Percentiles rank a stretch among this genome's conserved stretches.
Evolutionary conservation across 2,113 vertebrate genomes (phyloP).

Genomic region (Phoxinus phoxinus): DNA sequence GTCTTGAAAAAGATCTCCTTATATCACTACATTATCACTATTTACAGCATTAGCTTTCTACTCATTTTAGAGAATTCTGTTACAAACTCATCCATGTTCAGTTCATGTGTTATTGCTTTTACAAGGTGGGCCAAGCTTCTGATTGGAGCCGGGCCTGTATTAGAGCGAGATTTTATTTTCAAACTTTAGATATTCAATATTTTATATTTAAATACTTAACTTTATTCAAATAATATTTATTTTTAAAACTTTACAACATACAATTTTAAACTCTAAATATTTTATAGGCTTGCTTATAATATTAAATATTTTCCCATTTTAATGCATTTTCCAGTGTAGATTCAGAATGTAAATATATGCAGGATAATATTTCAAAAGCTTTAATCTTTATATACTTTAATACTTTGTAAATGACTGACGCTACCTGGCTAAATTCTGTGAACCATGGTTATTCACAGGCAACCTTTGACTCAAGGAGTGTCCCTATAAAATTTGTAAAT

Average conservation of each 20-base stretch:
- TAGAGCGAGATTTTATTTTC: not conserved
- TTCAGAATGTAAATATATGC: not conserved
- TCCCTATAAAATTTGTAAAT: not conserved
- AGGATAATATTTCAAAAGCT: not conserved
- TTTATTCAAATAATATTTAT: not conserved
- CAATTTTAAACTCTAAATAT: not conserved
- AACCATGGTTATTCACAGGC: not conserved
- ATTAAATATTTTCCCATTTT: not conserved
- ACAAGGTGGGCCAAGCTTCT: too few relatives aligned
- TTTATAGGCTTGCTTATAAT: not conserved
- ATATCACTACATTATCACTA: too few relatives aligned
- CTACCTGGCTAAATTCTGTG: not conserved
- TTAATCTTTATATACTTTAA: not conserved
- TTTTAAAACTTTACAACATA: not conserved
- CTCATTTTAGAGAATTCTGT: too few relatives aligned
- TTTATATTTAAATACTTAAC: not conserved
- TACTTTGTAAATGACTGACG: not conserved
- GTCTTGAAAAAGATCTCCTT: too few relatives aligned
- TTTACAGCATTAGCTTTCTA: too few relatives aligned
- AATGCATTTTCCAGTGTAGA: not conserved
- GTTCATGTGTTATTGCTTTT: too few relatives aligned
- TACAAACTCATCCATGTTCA: too few relatives aligned
- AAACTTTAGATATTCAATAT: not conserved
- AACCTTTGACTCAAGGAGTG: slow-evolving; percentile 28
- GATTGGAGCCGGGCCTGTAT: too few relatives aligned